phyloP scores from a whole-genome alignment of 2,888 invertebrate genomes.

The Tigriopus californicus region DNA sequence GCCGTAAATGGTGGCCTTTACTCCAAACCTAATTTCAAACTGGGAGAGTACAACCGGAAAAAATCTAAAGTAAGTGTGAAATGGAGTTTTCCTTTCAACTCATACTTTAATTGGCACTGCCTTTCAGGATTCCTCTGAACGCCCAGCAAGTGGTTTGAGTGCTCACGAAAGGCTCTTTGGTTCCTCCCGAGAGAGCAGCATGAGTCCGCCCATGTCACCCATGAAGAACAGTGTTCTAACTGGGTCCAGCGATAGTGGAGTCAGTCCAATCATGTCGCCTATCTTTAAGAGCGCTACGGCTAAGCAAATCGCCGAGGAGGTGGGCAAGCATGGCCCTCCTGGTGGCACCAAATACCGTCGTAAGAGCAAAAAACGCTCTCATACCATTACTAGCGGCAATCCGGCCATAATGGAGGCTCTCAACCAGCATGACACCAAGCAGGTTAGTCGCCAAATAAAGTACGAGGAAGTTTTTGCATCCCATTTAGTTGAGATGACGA shows the following conservation, averaged over 20 bases:
- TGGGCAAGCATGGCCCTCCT: conserved; percentile 24
- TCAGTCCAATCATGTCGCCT: conserved; percentile 34
- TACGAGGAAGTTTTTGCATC: neutral
- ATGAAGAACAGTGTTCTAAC: neutral
- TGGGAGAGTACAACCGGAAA: neutral
- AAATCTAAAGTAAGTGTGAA: neutral
- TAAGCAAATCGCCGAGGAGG: conserved; percentile 62
- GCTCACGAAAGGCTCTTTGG: conserved; percentile 27
- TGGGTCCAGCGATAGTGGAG: conserved; percentile 4
- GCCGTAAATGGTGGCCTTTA: neutral
- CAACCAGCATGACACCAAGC: neutral
- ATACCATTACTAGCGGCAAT: conserved; percentile 51
- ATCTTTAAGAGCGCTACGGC: conserved; percentile 73
- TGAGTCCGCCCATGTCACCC: conserved; percentile 13
- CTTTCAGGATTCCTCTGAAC: conserved; percentile 14
- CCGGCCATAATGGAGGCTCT: conserved; percentile 23
- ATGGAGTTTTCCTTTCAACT: too few relatives aligned
- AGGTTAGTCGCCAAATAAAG: neutral
- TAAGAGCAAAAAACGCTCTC: conserved; percentile 61
- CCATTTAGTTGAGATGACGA: too few relatives aligned
- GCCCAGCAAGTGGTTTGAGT: conserved; percentile 21
- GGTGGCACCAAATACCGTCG: neutral
- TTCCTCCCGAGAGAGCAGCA: conserved; percentile 18
- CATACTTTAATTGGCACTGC: too few relatives aligned
- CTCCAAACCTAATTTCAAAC: neutral